Base-by-base conservation (phyloP, 2,113 vertebrate genomes). In the Artemisiospiza belli region DNA sequence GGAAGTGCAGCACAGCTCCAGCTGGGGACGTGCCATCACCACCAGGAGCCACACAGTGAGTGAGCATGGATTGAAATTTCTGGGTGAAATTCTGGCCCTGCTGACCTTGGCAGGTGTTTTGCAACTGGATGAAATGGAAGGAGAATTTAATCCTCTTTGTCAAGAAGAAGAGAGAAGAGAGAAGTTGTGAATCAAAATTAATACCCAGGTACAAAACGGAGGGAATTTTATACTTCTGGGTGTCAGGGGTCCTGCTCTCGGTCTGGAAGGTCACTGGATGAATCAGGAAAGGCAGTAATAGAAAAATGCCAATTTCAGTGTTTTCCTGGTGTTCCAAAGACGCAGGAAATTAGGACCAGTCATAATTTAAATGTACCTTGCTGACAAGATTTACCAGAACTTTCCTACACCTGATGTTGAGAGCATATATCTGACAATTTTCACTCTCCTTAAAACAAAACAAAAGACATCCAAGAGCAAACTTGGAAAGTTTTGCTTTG, bases 1-100 rank as follows among this genome's bases (percentile, higher is more conserved):
- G 82, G 37, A 66, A 73, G 31, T 3, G 3, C 43, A 37, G 57
- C 67, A 3, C 24, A n/a, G 54, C 17, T 52, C 25, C n/a, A 30
- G 47, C 47, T 49, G 43, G 35, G 47, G 13, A 68, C 0, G 2
- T 15, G 35, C 46, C 49, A 41, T 2, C 30, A 68, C 6, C 24
- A 7, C 6, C 35, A 74, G 43, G 46, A 62, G 4, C 68, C 46
- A 81, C 55, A 21, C 37, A 28, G 59, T 22, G 3, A 30, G 24
- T 22, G 3, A 28, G 24, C 0, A 0, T 39, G 33, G 41, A 76
- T 25, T 12, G 35, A 35, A 67, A 76, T 63, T 51, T 49, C 35
- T 39, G 54, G 18, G 25, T 93, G 70, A 69, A 66, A 70, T 83
- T 85, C 63, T 30, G 23, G 17, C 30, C 52, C 31, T 28, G 0